phyloP scores from a whole-genome alignment of 2,113 vertebrate genomes.

The Lagopus muta region DNA sequence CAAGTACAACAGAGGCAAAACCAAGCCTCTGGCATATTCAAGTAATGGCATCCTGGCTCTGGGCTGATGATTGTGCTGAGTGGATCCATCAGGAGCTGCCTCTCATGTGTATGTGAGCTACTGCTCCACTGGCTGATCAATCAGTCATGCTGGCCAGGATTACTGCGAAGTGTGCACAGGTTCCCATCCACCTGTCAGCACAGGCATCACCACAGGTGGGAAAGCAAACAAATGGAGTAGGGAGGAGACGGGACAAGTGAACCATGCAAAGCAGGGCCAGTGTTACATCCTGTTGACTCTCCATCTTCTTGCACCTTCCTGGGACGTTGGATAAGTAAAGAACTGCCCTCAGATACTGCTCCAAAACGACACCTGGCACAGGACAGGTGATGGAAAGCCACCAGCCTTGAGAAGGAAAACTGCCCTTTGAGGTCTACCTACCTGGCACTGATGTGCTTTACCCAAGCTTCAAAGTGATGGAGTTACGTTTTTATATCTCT shows the following conservation, averaged over 20 bases:
- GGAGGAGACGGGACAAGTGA: constrained; percentile 10
- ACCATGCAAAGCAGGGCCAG: not conserved
- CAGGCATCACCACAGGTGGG: not conserved
- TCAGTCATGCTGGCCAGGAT: not conserved
- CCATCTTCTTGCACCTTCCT: not conserved
- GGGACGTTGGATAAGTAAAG: not conserved
- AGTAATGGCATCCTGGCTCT: not conserved
- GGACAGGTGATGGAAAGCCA: not conserved
- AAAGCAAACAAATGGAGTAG: constrained; percentile 12
- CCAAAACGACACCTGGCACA: not conserved
- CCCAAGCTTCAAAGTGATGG: not conserved
- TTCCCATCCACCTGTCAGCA: constrained; percentile 32
- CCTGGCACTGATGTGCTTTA: not conserved
- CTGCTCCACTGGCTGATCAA: not conserved
- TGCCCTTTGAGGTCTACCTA: not conserved
- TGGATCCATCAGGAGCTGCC: constrained; percentile 12
- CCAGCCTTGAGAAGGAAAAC: not conserved
- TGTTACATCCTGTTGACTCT: constrained; percentile 38
- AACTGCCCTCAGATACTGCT: not conserved
- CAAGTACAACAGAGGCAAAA: not conserved
- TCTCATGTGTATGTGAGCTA: not conserved
- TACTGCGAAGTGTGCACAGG: not conserved
- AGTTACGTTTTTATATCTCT: not conserved
- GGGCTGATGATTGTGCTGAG: constrained; percentile 27
- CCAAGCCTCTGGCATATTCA: fast-evolving